Base-by-base conservation (phyloP, 2,797 vertebrate species). In the Hippocampus kuda region DNA sequence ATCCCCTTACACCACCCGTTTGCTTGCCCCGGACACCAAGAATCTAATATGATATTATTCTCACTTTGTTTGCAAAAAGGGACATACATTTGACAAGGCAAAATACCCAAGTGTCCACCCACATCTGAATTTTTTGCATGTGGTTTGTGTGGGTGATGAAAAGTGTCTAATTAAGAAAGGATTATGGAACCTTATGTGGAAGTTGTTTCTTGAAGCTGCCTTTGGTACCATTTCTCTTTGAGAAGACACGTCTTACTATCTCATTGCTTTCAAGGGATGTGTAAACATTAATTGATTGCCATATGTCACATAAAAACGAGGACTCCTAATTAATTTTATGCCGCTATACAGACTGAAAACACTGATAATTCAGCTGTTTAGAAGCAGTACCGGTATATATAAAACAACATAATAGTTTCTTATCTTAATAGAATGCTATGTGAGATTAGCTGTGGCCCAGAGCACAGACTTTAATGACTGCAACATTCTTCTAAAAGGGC, bases 101-200 rank as follows among this genome's bases (percentile, higher is more conserved):
- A 46, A 66, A 76, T 66, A 77, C 73, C 80, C 86, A 69, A 77
- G 72, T 68, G 74, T 74, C 80, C 85, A 68, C 85, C 83, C 74
- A 84, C 84, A 41, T 51, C 27, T 41, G 68, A 74, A 74, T 77
- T 84, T 84, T 81, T 77, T 68, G 78, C 81, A 78, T 81, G 85
- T 77, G 82, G 74, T 84, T 84, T 75, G 84, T 75, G 83, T 87
- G 84, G 86, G 86, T 82, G 85, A 84, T 38, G 74, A 81, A 80
- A 76, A 77, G 68, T 73, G 79, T 84, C 71, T 80, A 77, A 88
- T 88, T 86, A 83, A 75, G 74, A 81, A 66, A 65, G 75, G 18
- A 71, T 78, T 72, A 77, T 79, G 67, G 80, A 81, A 79, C 69
- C 69, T 72, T 73, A 74, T 69, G 68, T 56, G 77, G 77, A 65